phyloP scores from a whole-genome alignment of 2,113 vertebrate species.

The Triplophysa dalaica region DNA sequence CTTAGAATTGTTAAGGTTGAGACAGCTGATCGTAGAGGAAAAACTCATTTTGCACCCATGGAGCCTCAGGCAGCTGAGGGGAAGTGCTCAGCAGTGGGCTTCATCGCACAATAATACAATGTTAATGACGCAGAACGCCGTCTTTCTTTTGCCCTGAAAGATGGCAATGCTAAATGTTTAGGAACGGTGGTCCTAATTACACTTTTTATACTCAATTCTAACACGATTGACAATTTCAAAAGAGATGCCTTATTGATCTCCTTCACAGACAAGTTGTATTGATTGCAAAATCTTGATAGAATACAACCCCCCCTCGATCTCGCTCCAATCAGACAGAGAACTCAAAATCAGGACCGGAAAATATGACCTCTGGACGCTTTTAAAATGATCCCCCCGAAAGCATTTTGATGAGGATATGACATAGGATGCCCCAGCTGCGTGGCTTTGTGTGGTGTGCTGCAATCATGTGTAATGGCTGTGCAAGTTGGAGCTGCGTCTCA shows the following conservation, averaged over 20 bases:
- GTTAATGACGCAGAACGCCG: constrained; percentile 81
- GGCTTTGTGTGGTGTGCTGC: constrained; percentile 68
- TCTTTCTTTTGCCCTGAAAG: constrained; percentile 76
- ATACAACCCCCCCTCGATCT: constrained; percentile 61
- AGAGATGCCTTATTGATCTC: constrained; percentile 77
- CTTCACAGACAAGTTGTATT: constrained; percentile 82
- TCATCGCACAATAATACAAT: constrained; percentile 80
- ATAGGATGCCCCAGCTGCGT: constrained; percentile 72
- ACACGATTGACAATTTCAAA: constrained; percentile 79
- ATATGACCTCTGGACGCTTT: constrained; percentile 74
- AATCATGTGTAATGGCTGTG: constrained; percentile 73
- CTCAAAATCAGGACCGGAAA: constrained; percentile 72
- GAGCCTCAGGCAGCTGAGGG: constrained; percentile 64
- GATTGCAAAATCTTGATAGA: constrained; percentile 76
- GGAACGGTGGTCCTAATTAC: constrained; percentile 78
- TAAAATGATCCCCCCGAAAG: constrained; percentile 67
- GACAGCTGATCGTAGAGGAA: constrained; percentile 69
- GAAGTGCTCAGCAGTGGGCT: constrained; percentile 70
- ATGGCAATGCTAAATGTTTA: constrained; percentile 79
- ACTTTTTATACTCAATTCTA: constrained; percentile 76
- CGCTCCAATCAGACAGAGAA: constrained; percentile 63
- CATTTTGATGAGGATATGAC: constrained; percentile 63
- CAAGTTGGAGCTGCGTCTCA: constrained; percentile 50
- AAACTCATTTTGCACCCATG: constrained; percentile 34
- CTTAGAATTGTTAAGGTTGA: constrained; percentile 33